These are phyloP conservation scores for Lycocerus yunnanus DNA, from an alignment of 2,888 invertebrate species.

Conservation along the genomic window DNA sequence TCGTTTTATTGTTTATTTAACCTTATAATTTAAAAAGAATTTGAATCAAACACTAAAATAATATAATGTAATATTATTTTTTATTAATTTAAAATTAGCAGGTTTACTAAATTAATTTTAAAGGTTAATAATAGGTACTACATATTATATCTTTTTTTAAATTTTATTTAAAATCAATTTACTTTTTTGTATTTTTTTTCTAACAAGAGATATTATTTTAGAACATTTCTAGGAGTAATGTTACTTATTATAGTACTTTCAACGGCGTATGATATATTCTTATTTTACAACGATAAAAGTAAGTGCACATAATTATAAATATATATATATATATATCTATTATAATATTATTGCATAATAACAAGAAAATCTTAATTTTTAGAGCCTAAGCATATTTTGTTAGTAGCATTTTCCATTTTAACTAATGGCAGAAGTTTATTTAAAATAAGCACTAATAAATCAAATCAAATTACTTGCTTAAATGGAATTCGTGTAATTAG, in stretches of 20 bases:
- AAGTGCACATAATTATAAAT: conserved; percentile 3
- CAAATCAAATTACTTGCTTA: conserved; percentile 52
- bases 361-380: conserved; percentile 21
- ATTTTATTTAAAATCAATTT: no score
- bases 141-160: no score
- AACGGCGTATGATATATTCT: conserved; percentile 33
- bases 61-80: no score
- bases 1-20: no score
- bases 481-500: conserved; percentile 57
- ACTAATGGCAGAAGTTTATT: conserved; percentile 55
- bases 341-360: not conserved
- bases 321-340: no score
- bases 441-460: conserved; percentile 50
- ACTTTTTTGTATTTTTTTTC: no score
- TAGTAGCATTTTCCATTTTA: conserved; percentile 52
- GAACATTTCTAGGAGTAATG: conserved; percentile 12
- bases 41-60: no score
- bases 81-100: no score
- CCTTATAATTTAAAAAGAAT: no score
- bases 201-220: not conserved
- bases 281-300: conserved; percentile 28
- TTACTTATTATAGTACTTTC: conserved; percentile 26
- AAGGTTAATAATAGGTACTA: no score
- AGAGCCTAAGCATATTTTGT: conserved; percentile 27
- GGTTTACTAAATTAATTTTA: no score